These are phyloP conservation scores for Falco biarmicus DNA, from an alignment of 2,797 vertebrate genomes.

Conservation along the genomic window DNA sequence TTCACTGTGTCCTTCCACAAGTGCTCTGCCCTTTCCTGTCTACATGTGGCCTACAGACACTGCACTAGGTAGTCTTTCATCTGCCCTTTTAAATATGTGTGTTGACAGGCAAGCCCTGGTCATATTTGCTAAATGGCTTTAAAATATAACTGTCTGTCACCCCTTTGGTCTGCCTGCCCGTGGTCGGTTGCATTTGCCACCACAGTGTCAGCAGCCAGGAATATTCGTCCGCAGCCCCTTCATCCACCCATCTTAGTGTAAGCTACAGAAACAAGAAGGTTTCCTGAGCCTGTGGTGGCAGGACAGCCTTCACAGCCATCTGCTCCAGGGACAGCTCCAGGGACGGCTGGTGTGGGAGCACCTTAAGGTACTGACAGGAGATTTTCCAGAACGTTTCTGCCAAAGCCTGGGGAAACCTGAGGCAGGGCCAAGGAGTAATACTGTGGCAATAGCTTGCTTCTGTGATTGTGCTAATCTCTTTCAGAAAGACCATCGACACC, in stretches of 20 bases:
- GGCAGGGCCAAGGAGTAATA: neutral
- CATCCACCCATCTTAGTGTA: neutral
- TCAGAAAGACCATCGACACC: neutral
- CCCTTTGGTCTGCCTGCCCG: neutral
- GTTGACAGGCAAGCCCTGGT: neutral
- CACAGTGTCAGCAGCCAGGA: neutral
- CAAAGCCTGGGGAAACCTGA: neutral
- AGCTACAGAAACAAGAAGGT: neutral
- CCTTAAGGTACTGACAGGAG: neutral
- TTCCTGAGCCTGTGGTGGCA: neutral
- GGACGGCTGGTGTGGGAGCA: neutral
- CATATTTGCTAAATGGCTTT: neutral
- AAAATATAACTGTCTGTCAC: neutral
- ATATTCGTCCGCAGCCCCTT: neutral
- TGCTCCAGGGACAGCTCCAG: neutral
- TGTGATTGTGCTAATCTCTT: neutral
- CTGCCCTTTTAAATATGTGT: neutral
- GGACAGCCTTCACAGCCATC: neutral
- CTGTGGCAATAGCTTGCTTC: neutral
- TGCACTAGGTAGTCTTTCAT: neutral
- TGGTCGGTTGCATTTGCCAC: neutral
- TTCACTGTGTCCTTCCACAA: neutral
- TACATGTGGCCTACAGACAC: neutral
- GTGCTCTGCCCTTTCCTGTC: neutral
- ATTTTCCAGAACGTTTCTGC: neutral